Conservation (phyloP, 2,888 invertebrate species). For the Agrypnus murinus region DNA sequence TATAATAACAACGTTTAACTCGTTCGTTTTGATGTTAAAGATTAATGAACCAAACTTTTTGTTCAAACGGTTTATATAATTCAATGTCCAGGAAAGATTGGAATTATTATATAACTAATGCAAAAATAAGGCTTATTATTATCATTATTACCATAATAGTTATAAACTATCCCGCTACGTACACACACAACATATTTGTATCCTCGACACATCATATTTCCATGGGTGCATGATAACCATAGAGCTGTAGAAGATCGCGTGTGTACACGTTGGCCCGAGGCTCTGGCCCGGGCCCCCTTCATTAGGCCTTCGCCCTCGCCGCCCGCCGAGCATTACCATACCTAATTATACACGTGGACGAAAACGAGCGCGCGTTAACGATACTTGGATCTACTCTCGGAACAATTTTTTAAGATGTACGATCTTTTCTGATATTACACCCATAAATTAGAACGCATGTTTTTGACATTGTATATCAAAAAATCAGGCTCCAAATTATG, state of each 20-base stretch:
- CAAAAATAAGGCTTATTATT: constrained; percentile 22
- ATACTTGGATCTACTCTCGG: constrained; percentile 45
- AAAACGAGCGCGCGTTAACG: constrained; percentile 50
- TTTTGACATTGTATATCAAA: constrained; percentile 48
- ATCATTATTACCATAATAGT: constrained; percentile 27
- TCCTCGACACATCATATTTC: constrained; percentile 6
- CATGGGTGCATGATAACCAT: constrained; percentile 25
- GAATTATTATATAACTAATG: constrained; percentile 25
- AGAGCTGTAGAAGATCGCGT: constrained; percentile 61
- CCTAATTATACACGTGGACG: constrained; percentile 70
- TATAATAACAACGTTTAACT: no score
- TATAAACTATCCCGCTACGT: constrained; percentile 2
- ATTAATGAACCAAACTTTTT: constrained; percentile 8
- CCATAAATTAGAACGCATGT: constrained; percentile 39
- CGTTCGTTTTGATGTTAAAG: background rate
- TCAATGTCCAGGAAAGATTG: constrained; percentile 1
- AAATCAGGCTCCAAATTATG: constrained; percentile 38
- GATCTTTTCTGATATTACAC: constrained; percentile 47
- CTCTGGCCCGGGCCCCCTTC: constrained; percentile 59
- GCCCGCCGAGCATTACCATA: constrained; percentile 70
- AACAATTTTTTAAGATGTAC: constrained; percentile 46
- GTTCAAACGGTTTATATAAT: constrained; percentile 4
- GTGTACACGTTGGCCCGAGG: constrained; percentile 62
- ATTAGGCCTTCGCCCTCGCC: constrained; percentile 69
- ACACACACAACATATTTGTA: background rate